Evolutionary conservation across 2,797 vertebrate species (phyloP), one percentile per base, ranked within the genome.

Genomic region (Sibirionetta formosa): DNA sequence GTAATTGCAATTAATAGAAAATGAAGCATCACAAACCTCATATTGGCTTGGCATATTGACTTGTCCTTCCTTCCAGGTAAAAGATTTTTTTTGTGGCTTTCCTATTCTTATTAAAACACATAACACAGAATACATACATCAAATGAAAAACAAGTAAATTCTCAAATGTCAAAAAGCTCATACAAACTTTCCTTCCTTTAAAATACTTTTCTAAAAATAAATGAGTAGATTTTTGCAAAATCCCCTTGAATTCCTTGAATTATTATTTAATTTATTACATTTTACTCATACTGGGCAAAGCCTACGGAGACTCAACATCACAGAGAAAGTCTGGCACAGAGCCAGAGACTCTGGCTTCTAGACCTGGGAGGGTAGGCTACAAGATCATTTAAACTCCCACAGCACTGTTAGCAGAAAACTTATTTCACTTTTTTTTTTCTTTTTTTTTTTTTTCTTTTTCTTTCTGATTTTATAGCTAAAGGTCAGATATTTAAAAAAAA

Each of bases 121-220:
- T 31, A 31, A 8, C 27, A 15, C 8, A n/a, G 63, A 5, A 33
- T 54, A 51, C 14, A 58, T 48, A 57, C 0, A 0, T 48, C 50
- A 77, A 66, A 38, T 23, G 11, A 72, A 76, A 73, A 86, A 11
- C 16, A 91, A 75, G 44, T 5, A 83, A 86, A 58, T 24, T 20
- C 19, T 7, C 24, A 38, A 40, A 88, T 54, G 36, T 86, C 40
- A 72, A 69, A 72, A 82, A 90, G 15, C 11, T 79, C 26, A 35
- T 17, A 26, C 10, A 92, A 66, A 69, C 22, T 58, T 16, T 76
- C 1, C 16, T 7, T 8, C 20, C 7, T 82, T 8, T 65, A 80
- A 82, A 94, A 46, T 54, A 44, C n/a, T 83, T 94, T 50, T 88
- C 33, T 4, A 82, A 91, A 91, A 88, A 71, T n/a, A 73, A 91